Evolutionary conservation across 2,797 vertebrate genomes (phyloP), one percentile per base, ranked within the genome.

Genomic region (Prionace glauca): DNA sequence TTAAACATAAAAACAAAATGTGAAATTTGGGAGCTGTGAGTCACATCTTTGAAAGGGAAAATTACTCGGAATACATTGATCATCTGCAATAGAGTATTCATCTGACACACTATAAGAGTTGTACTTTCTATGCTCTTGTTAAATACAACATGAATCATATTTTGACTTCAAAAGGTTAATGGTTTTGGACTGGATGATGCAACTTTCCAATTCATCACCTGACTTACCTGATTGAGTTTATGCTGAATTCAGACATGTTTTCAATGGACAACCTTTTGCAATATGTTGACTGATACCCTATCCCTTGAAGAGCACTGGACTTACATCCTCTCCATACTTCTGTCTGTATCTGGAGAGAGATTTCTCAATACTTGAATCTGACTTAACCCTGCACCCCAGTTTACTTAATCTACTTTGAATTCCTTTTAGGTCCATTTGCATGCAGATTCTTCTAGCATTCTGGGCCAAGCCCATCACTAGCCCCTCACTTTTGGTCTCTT

Each of bases 131-230:
- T 90, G 56, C 24, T 45, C 81, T 65, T 56, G 32, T 62, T 91
- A 60, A 91, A 91, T 91, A 65, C 56, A 62, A 65, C 26, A 29
- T 91, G 88, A 60, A 65, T n/a, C 88, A 32, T 65, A 65, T 9
- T 91, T 60, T n/a, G 32, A 65, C 29, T 62, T 62, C 29, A 91
- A 65, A 91, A 91, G 88, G 60, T 65, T 91, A 91, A 91, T 65
- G 5, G 32, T 91, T 60, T 60, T 91, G 88, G 88, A 91, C 0
- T 60, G 62, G 60, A 91, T 60, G 88, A 91, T 32, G 9, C 60
- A 18, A 91, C 20, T 91, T 91, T 62, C 60, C 60, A 91, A 91
- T 91, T 65, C 60, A 91, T 91, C 88, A 91, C 32, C 56, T 10
- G 26, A 7, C 60, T 67, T 65, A 91, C n/a, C 60, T 60, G 50